Conservation (phyloP, 2,113 vertebrate genomes). For the Odontesthes bonariensis region DNA sequence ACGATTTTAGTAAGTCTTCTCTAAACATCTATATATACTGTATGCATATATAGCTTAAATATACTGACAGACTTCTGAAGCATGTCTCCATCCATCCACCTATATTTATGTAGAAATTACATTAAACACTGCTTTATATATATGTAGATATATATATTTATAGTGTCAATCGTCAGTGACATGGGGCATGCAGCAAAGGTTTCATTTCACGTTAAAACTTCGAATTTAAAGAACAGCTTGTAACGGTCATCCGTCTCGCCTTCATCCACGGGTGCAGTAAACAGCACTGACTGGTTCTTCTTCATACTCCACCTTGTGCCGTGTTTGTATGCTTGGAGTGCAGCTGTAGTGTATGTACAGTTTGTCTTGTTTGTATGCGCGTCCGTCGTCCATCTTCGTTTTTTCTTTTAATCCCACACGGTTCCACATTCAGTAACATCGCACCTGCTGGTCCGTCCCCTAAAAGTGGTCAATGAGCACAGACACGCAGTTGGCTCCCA, state of each 20-base stretch:
- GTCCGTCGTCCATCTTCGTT: slow-evolving; percentile 49
- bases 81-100: slow-evolving; percentile 54
- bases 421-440: slow-evolving; percentile 85
- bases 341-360: slow-evolving; percentile 33
- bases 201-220: slow-evolving; percentile 80
- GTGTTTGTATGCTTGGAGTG: slow-evolving; percentile 45
- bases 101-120: slow-evolving; percentile 57
- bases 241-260: slow-evolving; percentile 59
- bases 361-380: slow-evolving; percentile 28
- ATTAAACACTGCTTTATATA: slow-evolving; percentile 66
- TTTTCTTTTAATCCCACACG: slow-evolving; percentile 45
- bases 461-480: slow-evolving; percentile 99
- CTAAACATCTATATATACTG: slow-evolving; percentile 72
- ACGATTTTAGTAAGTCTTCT: slow-evolving; percentile 56
- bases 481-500: slow-evolving; percentile 99
- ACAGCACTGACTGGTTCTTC: slow-evolving; percentile 81
- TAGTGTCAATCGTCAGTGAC: slow-evolving; percentile 67
- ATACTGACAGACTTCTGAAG: slow-evolving; percentile 62
- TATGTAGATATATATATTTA: background rate
- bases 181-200: slow-evolving; percentile 81
- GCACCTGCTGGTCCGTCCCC: slow-evolving; percentile 78
- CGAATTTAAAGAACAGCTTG: slow-evolving; percentile 63
- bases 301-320: slow-evolving; percentile 62
- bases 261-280: slow-evolving; percentile 70
- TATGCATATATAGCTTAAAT: slow-evolving; percentile 78